Evolutionary conservation across 2,888 invertebrate genomes (phyloP), one percentile per base, ranked within the genome.

Genomic region (Hylaea fasciaria): DNA sequence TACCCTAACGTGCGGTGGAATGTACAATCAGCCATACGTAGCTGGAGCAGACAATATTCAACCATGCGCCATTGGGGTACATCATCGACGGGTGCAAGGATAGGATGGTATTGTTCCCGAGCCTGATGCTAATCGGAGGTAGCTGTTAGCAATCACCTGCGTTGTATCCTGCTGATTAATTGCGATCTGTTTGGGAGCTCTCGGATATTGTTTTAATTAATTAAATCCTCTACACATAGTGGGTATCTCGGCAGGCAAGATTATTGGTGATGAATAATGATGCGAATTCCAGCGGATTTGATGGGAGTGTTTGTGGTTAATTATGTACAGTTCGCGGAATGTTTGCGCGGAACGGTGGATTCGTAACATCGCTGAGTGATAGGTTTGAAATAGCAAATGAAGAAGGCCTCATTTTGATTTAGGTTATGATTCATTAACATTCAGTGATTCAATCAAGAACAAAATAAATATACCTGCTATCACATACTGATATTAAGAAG

Each of bases 71-170:
- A 69, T 57, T 40, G 50, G 12, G 39, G 17, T 43, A 45, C 16
- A 16, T 17, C 16, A 28, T 50, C 29, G 53, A 53, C 55, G 65
- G 57, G 47, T 49, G 43, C 60, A 56, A 9, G n/a, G 52, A 62
- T 50, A 48, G 7, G 32, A 41, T 45, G 50, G 61, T 59, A 59
- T 62, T 68, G 71, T 70, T 71, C 68, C 71, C 68, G 69, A 78
- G 71, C 73, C 70, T 76, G 78, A 82, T 82, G 82, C 82, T 86
- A 86, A 88, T 87, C 86, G 85, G 80, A 82, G 83, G 80, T 78
- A 82, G 82, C 82, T 84, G 87, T 87, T 85, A 79, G 83, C 86
- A 84, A 88, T 89, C 89, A 87, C 86, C 87, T 88, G 85, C 77
- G 82, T 80, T 83, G 85, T 86, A 86, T 84, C 78, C 81, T 76